These are phyloP conservation scores for Caenorhabditis sinica DNA, from an alignment of 2,888 invertebrate genomes.

Conservation along the genomic window DNA sequence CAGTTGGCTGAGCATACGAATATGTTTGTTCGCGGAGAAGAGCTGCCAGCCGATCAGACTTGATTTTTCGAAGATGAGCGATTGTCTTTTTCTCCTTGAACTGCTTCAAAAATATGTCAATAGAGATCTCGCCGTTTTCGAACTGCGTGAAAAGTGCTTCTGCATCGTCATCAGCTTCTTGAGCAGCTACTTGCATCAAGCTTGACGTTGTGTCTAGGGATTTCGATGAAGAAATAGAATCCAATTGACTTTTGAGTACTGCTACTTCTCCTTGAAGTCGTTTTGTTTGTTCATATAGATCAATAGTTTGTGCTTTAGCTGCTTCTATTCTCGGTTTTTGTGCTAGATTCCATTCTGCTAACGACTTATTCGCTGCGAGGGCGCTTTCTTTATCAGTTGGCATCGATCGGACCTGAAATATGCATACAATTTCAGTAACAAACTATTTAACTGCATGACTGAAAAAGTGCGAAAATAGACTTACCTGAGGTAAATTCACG, in stretches of 20 bases:
- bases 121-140: slow-evolving; percentile 85
- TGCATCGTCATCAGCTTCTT: slow-evolving; percentile 94
- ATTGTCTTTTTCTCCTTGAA: slow-evolving; percentile 90
- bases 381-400: slow-evolving; percentile 91
- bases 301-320: slow-evolving; percentile 84
- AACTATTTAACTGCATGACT: too few species aligned
- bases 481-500: slow-evolving; percentile 79
- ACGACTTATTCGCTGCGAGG: slow-evolving; percentile 91
- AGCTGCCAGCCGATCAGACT: slow-evolving; percentile 93
- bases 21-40: slow-evolving; percentile 83
- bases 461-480: not conserved
- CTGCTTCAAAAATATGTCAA: slow-evolving; percentile 91
- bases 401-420: slow-evolving; percentile 88
- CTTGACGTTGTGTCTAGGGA: slow-evolving; percentile 93
- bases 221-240: slow-evolving; percentile 87
- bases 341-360: slow-evolving; percentile 93
- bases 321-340: slow-evolving; percentile 91
- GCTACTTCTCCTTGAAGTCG: slow-evolving; percentile 86
- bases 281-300: slow-evolving; percentile 86
- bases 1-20: slow-evolving; percentile 25
- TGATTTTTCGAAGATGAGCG: slow-evolving; percentile 91
- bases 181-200: slow-evolving; percentile 92
- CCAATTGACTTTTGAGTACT: slow-evolving; percentile 89
- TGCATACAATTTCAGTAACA: not conserved
- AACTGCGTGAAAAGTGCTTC: slow-evolving; percentile 86